These are phyloP conservation scores for Antechinus flavipes DNA, from an alignment of 2,113 vertebrate genomes.

Conservation along the genomic window DNA sequence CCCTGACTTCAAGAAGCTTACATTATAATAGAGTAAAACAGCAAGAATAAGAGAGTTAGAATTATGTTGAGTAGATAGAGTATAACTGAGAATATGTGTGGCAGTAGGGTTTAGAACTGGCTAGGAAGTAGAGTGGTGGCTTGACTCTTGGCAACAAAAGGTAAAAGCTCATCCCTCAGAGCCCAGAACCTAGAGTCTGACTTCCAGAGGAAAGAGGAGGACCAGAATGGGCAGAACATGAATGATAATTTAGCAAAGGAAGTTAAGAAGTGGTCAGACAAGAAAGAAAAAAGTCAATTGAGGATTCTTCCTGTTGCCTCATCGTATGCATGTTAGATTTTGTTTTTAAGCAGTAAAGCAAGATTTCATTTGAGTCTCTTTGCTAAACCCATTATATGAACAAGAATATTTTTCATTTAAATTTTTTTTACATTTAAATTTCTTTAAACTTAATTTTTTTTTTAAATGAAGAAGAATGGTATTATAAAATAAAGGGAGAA, in stretches of 20 bases:
- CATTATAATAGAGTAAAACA: not conserved
- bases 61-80: not conserved
- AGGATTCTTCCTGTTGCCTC: slow-evolving; percentile 47
- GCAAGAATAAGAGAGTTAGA: not conserved
- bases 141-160: not conserved
- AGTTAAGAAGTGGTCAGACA: not conserved
- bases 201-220: not conserved
- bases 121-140: not conserved
- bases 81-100: not conserved
- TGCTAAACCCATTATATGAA: slow-evolving; percentile 77
- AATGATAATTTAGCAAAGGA: not conserved
- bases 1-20: not conserved
- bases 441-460: too few relatives aligned
- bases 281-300: not conserved
- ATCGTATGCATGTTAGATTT: slow-evolving; percentile 76
- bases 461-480: too few relatives aligned
- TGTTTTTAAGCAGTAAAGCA: slow-evolving; percentile 74
- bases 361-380: slow-evolving; percentile 67
- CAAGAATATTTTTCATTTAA: slow-evolving; percentile 73
- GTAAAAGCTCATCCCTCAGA: not conserved
- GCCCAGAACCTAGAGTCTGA: not conserved
- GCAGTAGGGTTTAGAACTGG: not conserved
- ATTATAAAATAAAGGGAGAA: too few relatives aligned
- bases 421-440: slow-evolving; percentile 47
- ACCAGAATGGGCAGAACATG: too few relatives aligned